phyloP scores from a whole-genome alignment of 2,113 vertebrate genomes.

The Shinisaurus crocodilurus region DNA sequence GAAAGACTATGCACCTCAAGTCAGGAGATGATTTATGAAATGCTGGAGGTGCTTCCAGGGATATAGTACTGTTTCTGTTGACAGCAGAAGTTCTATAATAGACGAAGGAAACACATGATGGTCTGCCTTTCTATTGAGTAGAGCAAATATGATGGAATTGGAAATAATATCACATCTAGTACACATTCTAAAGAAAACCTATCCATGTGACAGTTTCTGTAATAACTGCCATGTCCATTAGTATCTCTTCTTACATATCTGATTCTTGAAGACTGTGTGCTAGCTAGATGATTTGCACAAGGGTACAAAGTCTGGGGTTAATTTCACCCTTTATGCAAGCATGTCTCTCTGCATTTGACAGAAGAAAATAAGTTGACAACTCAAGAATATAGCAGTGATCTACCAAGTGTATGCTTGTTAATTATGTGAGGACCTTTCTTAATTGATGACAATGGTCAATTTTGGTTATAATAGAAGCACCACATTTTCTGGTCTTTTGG shows the following conservation, averaged over 20 bases:
- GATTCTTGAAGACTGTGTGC: background rate
- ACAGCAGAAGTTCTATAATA: background rate
- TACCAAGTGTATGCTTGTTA: background rate
- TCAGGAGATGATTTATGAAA: slow-evolving; percentile 25
- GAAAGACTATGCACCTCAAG: background rate
- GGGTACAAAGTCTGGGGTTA: background rate
- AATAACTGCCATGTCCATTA: background rate
- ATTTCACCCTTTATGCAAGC: background rate
- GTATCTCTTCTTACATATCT: background rate
- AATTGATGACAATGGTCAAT: background rate
- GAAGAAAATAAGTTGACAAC: background rate
- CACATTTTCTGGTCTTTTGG: background rate
- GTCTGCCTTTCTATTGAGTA: background rate
- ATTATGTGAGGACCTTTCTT: background rate
- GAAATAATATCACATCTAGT: background rate
- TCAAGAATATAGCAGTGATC: background rate
- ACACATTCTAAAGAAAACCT: background rate
- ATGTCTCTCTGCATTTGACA: background rate
- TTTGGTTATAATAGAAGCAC: background rate
- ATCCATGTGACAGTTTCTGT: background rate
- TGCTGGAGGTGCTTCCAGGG: background rate
- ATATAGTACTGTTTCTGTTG: background rate
- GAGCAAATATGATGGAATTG: background rate
- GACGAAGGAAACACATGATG: background rate
- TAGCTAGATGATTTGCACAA: background rate